These are phyloP conservation scores for Eueremaeus valkanovi DNA, from an alignment of 2,888 invertebrate genomes.

Conservation along the genomic window DNA sequence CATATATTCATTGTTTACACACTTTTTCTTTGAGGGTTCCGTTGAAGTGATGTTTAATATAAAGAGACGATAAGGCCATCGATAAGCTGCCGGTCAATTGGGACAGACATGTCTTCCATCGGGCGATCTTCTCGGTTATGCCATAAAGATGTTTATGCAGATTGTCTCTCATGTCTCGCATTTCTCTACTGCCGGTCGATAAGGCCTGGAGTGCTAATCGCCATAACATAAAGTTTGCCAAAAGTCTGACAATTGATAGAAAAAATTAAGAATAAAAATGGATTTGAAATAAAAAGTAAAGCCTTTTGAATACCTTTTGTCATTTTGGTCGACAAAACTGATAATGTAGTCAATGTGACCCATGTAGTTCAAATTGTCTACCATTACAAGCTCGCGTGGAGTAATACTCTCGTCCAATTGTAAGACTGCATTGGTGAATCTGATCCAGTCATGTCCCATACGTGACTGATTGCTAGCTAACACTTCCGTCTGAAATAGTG, in stretches of 20 bases:
- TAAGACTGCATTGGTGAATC: slow-evolving; percentile 34
- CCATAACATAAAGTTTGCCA: slow-evolving; percentile 92
- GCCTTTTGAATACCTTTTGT: slow-evolving; percentile 30
- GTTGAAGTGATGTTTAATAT: slow-evolving; percentile 80
- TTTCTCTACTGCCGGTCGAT: slow-evolving; percentile 44
- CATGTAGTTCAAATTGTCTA: slow-evolving; percentile 36
- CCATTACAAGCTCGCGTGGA: slow-evolving; percentile 34
- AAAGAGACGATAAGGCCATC: slow-evolving; percentile 60
- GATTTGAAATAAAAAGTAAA: not conserved
- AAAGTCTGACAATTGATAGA: no score
- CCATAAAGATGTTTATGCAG: slow-evolving; percentile 77
- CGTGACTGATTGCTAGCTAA: slow-evolving; percentile 32
- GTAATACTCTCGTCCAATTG: slow-evolving; percentile 24
- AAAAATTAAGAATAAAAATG: no score
- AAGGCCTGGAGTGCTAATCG: slow-evolving; percentile 59
- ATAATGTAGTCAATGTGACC: slow-evolving; percentile 40
- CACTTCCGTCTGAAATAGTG: slow-evolving; percentile 32
- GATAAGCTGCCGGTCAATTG: slow-evolving; percentile 46
- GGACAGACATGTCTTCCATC: slow-evolving; percentile 84
- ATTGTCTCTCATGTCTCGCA: slow-evolving; percentile 68
- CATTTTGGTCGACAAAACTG: slow-evolving; percentile 32
- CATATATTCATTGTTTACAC: slow-evolving; percentile 29
- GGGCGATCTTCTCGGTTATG: slow-evolving; percentile 60
- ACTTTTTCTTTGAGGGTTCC: slow-evolving; percentile 71
- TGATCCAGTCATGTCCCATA: slow-evolving; percentile 38